Conservation (phyloP, 2,113 vertebrate genomes). For the Notiomystis cincta region DNA sequence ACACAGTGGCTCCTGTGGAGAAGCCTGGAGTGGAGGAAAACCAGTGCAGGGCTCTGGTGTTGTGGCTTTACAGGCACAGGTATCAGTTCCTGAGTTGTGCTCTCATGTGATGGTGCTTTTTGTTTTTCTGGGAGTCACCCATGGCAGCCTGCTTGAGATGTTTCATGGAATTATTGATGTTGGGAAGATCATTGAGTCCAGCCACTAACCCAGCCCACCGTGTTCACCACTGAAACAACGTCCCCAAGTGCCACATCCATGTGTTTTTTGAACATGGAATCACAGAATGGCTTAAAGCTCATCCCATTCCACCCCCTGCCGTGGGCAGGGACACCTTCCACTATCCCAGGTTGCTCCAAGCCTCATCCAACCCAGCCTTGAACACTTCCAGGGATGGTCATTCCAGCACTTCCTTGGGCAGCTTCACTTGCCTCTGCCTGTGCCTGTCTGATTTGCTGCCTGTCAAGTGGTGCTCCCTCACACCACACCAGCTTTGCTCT, state of each 20-base stretch:
- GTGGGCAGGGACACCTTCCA: neutral
- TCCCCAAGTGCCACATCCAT: neutral
- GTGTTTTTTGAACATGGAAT: rapidly evolving
- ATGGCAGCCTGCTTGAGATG: neutral
- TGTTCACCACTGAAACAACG: neutral
- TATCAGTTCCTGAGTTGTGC: rapidly evolving
- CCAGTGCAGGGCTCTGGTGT: neutral
- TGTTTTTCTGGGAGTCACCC: neutral
- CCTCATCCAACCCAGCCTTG: neutral
- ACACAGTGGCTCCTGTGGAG: neutral
- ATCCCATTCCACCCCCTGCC: neutral
- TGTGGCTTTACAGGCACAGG: neutral
- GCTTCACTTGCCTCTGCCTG: neutral
- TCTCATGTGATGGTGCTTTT: neutral
- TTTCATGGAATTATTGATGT: neutral
- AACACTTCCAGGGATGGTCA: neutral
- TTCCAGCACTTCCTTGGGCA: neutral
- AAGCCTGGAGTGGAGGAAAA: neutral
- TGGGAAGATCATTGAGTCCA: neutral
- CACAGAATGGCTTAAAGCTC: neutral
- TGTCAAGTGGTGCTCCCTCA: neutral
- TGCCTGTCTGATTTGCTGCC: neutral
- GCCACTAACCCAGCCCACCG: rapidly evolving
- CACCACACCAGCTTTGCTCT: neutral
- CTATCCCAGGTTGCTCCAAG: neutral